Conservation (phyloP, 2,113 vertebrate genomes). For the Amphilophus citrinellus region DNA sequence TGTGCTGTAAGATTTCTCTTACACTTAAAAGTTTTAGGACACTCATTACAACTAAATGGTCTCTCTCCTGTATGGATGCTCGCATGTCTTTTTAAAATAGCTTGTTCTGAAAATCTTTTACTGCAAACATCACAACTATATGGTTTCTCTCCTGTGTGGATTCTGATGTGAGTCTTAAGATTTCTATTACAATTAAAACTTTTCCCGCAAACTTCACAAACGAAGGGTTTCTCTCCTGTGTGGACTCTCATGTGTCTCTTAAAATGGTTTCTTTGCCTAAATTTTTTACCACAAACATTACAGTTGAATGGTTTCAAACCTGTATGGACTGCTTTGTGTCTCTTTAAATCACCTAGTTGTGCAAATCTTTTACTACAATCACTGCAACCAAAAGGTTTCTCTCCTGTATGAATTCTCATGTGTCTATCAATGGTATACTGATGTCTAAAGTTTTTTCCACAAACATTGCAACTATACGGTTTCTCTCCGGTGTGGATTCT, state of each 20-base stretch:
- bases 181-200: slow-evolving; percentile 7
- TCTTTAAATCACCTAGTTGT: not conserved
- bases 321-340: not conserved
- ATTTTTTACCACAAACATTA: not conserved
- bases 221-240: not conserved
- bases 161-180: not conserved
- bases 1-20: not conserved
- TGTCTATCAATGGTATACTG: not conserved
- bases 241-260: slow-evolving; percentile 1
- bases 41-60: not conserved
- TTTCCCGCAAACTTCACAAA: not conserved
- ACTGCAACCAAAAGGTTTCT: slow-evolving; percentile 3
- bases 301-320: slow-evolving; percentile 2
- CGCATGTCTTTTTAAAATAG: not conserved
- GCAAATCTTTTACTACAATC: not conserved
- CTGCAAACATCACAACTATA: not conserved
- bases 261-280: not conserved
- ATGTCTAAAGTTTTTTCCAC: not conserved
- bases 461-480: not conserved
- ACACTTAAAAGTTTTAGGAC: slow-evolving; percentile 1
- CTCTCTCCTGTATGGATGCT: not conserved
- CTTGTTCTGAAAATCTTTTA: not conserved
- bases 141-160: not conserved
- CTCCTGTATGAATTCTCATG: slow-evolving; percentile 1
- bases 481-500: not conserved